Base-by-base conservation (phyloP, 2,113 vertebrate species). In the Pipa parva region DNA sequence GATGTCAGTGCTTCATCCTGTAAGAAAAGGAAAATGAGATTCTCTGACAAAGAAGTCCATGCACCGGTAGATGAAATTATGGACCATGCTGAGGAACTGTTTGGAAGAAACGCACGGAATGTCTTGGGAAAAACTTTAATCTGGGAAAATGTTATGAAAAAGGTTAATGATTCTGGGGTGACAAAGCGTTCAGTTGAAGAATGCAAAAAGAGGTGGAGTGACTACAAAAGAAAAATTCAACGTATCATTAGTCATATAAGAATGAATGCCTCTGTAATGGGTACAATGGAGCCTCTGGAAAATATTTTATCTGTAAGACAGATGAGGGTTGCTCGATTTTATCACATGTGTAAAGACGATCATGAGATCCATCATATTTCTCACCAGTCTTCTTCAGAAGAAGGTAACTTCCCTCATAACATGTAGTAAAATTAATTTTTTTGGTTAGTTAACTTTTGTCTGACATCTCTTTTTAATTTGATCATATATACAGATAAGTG, bases 221-320 rank as follows among this genome's bases (percentile, higher is more conserved):
- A 58, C 20, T 58, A 58, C 55, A 58, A 58, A 36, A 58, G 31
- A 31, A 58, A 58, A 58, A 15, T 58, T 58, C 36, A 20, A 36
- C 55, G 20, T 9, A 36, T 4, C 7, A 5, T 58, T 36, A 37
- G 1, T 5, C 7, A 36, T 33, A 12, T 22, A 3, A 22, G 9
- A 15, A 36, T 7, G 9, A 36, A 36, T 36, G 33, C 33, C 8
- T 9, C 29, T 9, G 8, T 31, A 4, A 10, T 18, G 4, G n/a
- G 27, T 20, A 20, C 9, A 31, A 4, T 11, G 7, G 28, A 36
- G 4, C 46, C 18, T 22, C 27, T 58, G 29, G 55, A 58, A 22
- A 21, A 10, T 3, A 12, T 36, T 36, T 36, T 58, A 15, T 20
- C n/a, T 5, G 3, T 1, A 7, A 58, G 27, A 13, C 29, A 58